phyloP scores from a whole-genome alignment of 2,888 invertebrate species.

The Nineta flava region DNA sequence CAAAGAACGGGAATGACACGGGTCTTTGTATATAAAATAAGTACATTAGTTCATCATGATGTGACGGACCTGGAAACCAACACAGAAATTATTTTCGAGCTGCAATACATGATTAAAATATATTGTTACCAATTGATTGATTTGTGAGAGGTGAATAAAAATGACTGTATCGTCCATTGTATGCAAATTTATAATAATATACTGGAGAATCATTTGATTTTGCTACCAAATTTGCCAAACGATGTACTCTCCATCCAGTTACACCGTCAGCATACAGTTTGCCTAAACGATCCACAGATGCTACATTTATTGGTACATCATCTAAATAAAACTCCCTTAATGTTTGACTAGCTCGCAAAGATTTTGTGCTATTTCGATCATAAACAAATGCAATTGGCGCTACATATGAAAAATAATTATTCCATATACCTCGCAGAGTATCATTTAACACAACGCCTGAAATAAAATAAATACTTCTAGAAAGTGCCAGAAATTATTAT shows the following conservation, averaged over 20 bases:
- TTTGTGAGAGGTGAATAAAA: constrained; percentile 34
- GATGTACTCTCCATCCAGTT: constrained; percentile 40
- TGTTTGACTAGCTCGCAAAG: constrained; percentile 31
- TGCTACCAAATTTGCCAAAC: constrained; percentile 41
- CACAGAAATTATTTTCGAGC: too few species aligned
- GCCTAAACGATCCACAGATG: background rate
- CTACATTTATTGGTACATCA: constrained; percentile 24
- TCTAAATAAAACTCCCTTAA: constrained; percentile 35
- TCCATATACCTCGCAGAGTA: constrained; percentile 33
- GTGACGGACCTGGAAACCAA: constrained; percentile 25
- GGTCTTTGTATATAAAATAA: constrained; percentile 25
- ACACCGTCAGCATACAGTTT: constrained; percentile 35
- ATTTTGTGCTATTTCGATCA: constrained; percentile 35
- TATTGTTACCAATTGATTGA: constrained; percentile 12
- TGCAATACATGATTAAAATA: background rate
- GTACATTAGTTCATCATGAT: constrained; percentile 36
- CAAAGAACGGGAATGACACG: constrained; percentile 22
- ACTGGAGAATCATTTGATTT: constrained; percentile 35
- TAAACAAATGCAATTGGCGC: constrained; percentile 49
- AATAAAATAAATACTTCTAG: too few species aligned
- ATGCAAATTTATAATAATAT: constrained; percentile 45
- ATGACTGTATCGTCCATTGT: constrained; percentile 41
- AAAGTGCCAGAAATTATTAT: too few species aligned
- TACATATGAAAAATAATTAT: constrained; percentile 39
- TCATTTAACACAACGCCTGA: constrained; percentile 37